Conservation (phyloP, 2,888 invertebrate species). For the Eumerus sabulonum region DNA sequence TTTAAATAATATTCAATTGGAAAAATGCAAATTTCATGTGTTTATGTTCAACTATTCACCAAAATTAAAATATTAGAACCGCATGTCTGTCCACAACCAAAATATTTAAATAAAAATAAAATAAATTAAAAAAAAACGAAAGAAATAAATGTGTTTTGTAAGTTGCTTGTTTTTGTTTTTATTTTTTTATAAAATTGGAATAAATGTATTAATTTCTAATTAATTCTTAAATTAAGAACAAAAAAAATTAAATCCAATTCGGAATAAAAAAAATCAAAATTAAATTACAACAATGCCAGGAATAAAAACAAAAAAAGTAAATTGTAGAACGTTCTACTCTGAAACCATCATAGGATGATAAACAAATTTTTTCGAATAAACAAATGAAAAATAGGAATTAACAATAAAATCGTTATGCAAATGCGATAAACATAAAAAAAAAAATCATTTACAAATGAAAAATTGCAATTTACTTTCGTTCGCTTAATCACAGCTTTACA, state of each 20-base stretch:
- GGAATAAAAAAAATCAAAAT: constrained; percentile 16
- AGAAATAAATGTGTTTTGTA: constrained; percentile 42
- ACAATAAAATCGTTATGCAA: constrained; percentile 33
- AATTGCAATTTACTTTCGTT: constrained; percentile 50
- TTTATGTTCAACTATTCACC: background rate
- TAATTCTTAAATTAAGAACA: constrained; percentile 17
- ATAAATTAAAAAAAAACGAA: constrained; percentile 28
- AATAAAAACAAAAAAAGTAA: constrained; percentile 33
- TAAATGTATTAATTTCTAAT: constrained; percentile 32
- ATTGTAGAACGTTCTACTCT: constrained; percentile 31
- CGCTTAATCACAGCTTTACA: constrained; percentile 59
- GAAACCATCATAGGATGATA: constrained; percentile 40
- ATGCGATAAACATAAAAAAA: constrained; percentile 43
- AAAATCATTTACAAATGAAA: constrained; percentile 11
- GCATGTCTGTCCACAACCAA: constrained; percentile 35
- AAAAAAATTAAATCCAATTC: constrained; percentile 19
- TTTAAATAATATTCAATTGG: no score
- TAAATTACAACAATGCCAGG: background rate
- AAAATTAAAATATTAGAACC: no score
- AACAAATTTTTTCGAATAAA: constrained; percentile 13
- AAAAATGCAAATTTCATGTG: constrained; percentile 10
- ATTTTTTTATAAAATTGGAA: constrained; percentile 62
- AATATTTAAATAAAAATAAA: constrained; percentile 18
- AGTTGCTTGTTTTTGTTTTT: constrained; percentile 48
- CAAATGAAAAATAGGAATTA: background rate